Evolutionary conservation across 2,797 vertebrate species (phyloP).

Genomic region (Typhlichthys subterraneus): DNA sequence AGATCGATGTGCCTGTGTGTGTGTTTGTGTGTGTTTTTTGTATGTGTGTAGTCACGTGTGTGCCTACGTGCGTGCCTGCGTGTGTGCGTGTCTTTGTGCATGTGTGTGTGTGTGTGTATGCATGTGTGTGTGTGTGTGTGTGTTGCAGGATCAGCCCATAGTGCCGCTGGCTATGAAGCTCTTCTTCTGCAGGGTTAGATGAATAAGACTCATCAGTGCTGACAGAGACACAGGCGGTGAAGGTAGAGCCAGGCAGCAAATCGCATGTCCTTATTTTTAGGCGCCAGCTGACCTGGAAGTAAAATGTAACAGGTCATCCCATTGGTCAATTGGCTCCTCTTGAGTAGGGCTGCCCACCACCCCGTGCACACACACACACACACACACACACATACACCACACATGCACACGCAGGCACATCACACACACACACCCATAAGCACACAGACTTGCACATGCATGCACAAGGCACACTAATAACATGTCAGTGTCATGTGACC

Average conservation of each 20-base stretch:
- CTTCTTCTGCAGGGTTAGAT: background rate
- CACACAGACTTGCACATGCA: constrained; percentile 25
- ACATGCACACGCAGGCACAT: constrained; percentile 20
- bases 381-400: constrained; percentile 1
- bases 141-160: background rate
- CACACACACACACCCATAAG: background rate
- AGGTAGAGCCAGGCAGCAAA: constrained; percentile 22
- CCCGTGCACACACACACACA: constrained; percentile 39
- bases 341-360: constrained; percentile 51
- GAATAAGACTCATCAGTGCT: too few relatives aligned
- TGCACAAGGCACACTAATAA: constrained; percentile 7
- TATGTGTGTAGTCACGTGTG: too few relatives aligned
- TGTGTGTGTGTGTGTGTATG: too few relatives aligned
- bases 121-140: too few relatives aligned
- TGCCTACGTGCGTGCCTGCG: too few relatives aligned
- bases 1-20: too few relatives aligned
- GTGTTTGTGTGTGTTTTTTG: too few relatives aligned
- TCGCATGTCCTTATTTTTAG: constrained; percentile 24
- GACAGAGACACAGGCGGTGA: background rate
- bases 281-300: constrained; percentile 75
- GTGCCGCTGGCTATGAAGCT: background rate
- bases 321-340: constrained; percentile 56
- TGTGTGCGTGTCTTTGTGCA: too few relatives aligned
- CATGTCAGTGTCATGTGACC: background rate
- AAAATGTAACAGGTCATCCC: constrained; percentile 72